phyloP scores from a whole-genome alignment of 1,140 invertebrate genomes.

The Leptopilina clavipes region DNA sequence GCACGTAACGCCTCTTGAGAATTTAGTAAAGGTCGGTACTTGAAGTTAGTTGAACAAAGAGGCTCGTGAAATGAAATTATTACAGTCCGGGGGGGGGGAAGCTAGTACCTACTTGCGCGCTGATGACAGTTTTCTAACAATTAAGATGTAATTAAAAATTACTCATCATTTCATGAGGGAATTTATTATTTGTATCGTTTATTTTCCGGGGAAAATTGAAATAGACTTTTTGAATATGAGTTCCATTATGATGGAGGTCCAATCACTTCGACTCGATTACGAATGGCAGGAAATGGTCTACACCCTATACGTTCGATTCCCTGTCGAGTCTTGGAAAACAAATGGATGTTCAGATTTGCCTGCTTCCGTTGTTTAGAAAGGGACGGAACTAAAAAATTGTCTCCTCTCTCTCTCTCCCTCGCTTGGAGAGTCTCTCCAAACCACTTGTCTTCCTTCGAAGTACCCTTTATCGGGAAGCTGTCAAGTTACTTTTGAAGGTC shows the following conservation, averaged over 20 bases:
- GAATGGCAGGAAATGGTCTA: slow-evolving; percentile 18
- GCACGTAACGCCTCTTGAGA: slow-evolving; percentile 8
- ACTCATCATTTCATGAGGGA: no score
- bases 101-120: background rate
- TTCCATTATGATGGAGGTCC: slow-evolving; percentile 25
- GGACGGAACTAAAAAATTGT: background rate
- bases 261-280: slow-evolving; percentile 30
- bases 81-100: no score
- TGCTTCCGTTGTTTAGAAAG: slow-evolving; percentile 12
- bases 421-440: background rate
- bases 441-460: slow-evolving; percentile 22
- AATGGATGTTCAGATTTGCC: slow-evolving; percentile 22
- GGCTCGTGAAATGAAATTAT: background rate
- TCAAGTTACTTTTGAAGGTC: slow-evolving; percentile 26
- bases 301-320: slow-evolving; percentile 21
- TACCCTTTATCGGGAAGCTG: slow-evolving; percentile 31
- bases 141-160: background rate
- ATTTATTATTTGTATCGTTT: no score
- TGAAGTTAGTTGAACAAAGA: background rate
- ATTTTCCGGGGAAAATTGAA: background rate
- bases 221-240: slow-evolving; percentile 11
- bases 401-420: background rate
- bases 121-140: slow-evolving; percentile 27
- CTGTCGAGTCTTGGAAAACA: slow-evolving; percentile 18
- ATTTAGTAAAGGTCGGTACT: slow-evolving; percentile 28